These are phyloP conservation scores for Cephonodes hylas DNA, from an alignment of 2,888 invertebrate species.

Conservation along the genomic window DNA sequence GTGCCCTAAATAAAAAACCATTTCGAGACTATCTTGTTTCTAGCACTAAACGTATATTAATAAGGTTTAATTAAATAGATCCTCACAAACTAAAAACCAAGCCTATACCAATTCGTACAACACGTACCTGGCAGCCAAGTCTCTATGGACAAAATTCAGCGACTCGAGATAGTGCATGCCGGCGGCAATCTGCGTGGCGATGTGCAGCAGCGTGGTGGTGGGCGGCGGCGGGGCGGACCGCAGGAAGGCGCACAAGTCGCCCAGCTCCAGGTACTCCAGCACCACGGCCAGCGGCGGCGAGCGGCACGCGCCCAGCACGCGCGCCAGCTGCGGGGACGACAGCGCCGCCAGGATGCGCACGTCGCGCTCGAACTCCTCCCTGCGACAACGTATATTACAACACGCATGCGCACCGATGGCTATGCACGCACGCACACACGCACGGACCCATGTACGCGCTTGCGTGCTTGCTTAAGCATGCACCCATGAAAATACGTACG, in stretches of 20 bases:
- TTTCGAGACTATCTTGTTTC: no score
- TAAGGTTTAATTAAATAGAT: no score
- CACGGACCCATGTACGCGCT: no score
- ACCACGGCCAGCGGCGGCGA: slow-evolving; percentile 90
- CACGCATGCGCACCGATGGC: no score
- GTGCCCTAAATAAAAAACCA: no score
- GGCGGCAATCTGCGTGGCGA: slow-evolving; percentile 93
- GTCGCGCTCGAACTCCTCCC: slow-evolving; percentile 92
- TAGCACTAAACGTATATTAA: no score
- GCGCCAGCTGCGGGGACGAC: slow-evolving; percentile 88
- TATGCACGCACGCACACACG: no score
- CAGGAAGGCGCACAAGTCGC: slow-evolving; percentile 91
- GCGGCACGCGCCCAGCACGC: slow-evolving; percentile 88
- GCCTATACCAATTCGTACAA: not conserved
- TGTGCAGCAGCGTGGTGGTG: slow-evolving; percentile 86
- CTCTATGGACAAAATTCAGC: slow-evolving; percentile 94
- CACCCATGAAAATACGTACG: no score
- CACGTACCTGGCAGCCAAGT: slow-evolving; percentile 88
- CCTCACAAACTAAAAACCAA: no score
- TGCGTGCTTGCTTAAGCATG: no score
- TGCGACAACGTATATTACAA: slow-evolving; percentile 43
- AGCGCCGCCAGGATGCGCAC: slow-evolving; percentile 92
- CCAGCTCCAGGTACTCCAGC: slow-evolving; percentile 91
- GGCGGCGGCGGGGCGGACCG: slow-evolving; percentile 86
- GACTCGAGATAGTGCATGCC: slow-evolving; percentile 96